A percentile compares a stretch with the other conserved stretches of the same genome.
phyloP scores from a whole-genome alignment of 2,888 invertebrate species.

The Tortricodes alternella region DNA sequence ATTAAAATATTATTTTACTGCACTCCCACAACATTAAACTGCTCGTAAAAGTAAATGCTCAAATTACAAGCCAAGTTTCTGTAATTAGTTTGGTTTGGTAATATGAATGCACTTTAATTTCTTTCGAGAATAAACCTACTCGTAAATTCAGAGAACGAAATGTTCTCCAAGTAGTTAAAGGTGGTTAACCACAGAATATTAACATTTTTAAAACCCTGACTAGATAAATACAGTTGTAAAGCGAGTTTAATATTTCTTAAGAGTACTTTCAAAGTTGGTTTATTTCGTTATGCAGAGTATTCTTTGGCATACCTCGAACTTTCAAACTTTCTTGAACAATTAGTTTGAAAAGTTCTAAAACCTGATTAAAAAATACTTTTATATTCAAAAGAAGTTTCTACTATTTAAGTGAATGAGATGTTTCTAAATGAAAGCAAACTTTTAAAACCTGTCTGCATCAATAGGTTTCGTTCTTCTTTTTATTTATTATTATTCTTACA shows the following conservation, averaged over 20 bases:
- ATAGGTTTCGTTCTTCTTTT: too few species aligned
- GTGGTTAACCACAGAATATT: slow-evolving; percentile 52
- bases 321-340: too few species aligned
- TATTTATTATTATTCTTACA: too few species aligned
- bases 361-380: too few species aligned
- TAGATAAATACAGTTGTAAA: slow-evolving; percentile 35
- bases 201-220: slow-evolving; percentile 37
- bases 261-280: background rate
- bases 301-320: too few species aligned
- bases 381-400: too few species aligned
- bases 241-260: slow-evolving; percentile 14
- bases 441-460: too few species aligned
- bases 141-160: slow-evolving; percentile 50
- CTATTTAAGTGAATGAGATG: too few species aligned
- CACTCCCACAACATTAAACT: slow-evolving; percentile 28
- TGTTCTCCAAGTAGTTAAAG: slow-evolving; percentile 51
- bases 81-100: slow-evolving; percentile 40
- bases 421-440: too few species aligned
- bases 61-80: slow-evolving; percentile 33
- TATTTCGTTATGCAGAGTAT: background rate
- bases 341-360: too few species aligned
- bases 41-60: slow-evolving; percentile 36
- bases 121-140: slow-evolving; percentile 35
- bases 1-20: slow-evolving; percentile 27
- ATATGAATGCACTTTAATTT: slow-evolving; percentile 29